These are phyloP conservation scores for Heterodera filipjevi DNA, from an alignment of 2,888 invertebrate genomes.

Conservation along the genomic window DNA sequence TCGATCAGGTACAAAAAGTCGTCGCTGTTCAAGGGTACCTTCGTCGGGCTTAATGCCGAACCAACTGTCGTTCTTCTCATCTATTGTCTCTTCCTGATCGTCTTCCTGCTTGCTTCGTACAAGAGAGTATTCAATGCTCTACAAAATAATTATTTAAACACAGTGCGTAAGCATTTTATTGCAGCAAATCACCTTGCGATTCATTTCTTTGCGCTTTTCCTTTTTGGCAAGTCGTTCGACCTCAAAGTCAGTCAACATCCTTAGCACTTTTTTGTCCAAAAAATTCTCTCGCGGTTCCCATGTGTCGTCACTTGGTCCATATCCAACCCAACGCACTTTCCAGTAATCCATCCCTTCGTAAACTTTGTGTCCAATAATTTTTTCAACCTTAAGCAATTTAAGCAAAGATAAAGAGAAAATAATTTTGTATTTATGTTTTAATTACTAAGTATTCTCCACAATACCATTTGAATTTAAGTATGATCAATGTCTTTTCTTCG, in stretches of 20 bases:
- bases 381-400: slow-evolving; percentile 20
- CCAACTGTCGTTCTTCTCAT: slow-evolving; percentile 30
- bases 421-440: too few relatives aligned
- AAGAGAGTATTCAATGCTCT: background rate
- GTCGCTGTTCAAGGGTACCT: slow-evolving; percentile 33
- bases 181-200: slow-evolving; percentile 2
- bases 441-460: too few relatives aligned
- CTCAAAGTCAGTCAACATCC: slow-evolving; percentile 31
- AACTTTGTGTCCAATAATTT: slow-evolving; percentile 25
- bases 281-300: slow-evolving; percentile 53
- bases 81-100: background rate
- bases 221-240: slow-evolving; percentile 15
- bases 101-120: background rate
- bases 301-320: slow-evolving; percentile 45
- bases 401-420: too few relatives aligned
- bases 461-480: too few relatives aligned
- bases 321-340: slow-evolving; percentile 50
- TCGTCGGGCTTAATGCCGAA: slow-evolving; percentile 40
- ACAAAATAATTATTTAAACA: background rate
- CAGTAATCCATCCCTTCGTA: slow-evolving; percentile 21
- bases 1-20: slow-evolving; percentile 37
- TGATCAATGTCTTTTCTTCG: too few relatives aligned
- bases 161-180: too few relatives aligned
- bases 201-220: slow-evolving; percentile 4
- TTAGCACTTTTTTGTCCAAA: slow-evolving; percentile 34